phyloP scores from a whole-genome alignment of 1,140 invertebrate genomes.

The Bacillus rossius region DNA sequence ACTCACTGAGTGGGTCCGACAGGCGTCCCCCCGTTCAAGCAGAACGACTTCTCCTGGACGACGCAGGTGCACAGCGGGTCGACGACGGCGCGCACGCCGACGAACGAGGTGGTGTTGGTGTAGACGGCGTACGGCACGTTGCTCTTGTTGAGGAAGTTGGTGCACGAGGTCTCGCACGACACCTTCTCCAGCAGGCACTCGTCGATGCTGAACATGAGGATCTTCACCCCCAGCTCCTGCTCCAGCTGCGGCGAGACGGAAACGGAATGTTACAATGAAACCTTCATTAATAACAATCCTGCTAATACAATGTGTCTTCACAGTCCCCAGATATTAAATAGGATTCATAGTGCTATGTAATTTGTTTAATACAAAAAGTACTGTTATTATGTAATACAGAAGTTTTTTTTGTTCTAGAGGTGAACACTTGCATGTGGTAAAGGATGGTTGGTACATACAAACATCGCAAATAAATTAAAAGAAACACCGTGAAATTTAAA shows the following conservation, averaged over 20 bases:
- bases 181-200: conserved; percentile 73
- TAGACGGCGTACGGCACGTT: conserved; percentile 72
- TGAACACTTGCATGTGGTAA: no score
- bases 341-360: no score
- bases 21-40: conserved; percentile 67
- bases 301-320: no score
- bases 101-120: conserved; percentile 85
- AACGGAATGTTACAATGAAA: no score
- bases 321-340: no score
- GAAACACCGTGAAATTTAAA: no score
- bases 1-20: conserved; percentile 36
- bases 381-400: no score
- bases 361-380: no score
- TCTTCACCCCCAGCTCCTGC: conserved; percentile 58
- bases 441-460: no score
- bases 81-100: conserved; percentile 76
- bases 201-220: conserved; percentile 82
- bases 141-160: conserved; percentile 62
- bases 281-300: no score
- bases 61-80: conserved; percentile 69
- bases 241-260: conserved; percentile 49
- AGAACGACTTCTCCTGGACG: conserved; percentile 46
- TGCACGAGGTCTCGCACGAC: conserved; percentile 60
- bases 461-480: no score
- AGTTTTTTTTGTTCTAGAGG: no score